Base-by-base conservation (phyloP, 2,797 vertebrate genomes). In the Micrastur ruficollis region DNA sequence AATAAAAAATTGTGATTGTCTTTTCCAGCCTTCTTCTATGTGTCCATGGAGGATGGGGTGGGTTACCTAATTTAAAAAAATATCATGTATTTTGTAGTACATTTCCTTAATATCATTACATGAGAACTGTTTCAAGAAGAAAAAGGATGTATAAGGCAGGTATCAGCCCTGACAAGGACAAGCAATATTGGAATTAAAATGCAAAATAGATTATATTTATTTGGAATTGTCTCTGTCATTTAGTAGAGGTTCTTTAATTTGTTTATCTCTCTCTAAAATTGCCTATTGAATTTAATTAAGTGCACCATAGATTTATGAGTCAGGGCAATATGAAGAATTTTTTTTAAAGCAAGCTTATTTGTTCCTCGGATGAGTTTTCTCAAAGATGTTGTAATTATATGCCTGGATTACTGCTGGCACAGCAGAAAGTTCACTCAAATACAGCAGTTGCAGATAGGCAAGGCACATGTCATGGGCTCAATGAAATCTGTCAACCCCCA, bases 201-300 rank as follows among this genome's bases (percentile, higher is more conserved):
- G 91, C 79, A 83, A 94, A 93, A 96, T 79, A 34, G 50, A 55
- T 97, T 90, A 91, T 70, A 70, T 91, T 95, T 92, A 93, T 96
- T 95, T 95, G 81, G 84, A 96, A 81, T 89, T 94, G 89, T 86
- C 68, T 78, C 58, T 91, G 49, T 91, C 86, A 75, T 96, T 95
- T 93, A 92, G 75, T 75, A 86, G 75, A 89, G 55, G 34, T 83
- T 96, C 75, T 83, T 93, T 93, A 95, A 96, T 97, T 95, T 96
- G 93, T 95, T 97, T 96, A 81, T 95, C 81, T 95, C 92, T 94
- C 61, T 31, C 66, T 90, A 91, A 93, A 94, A 95, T 86, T 92
- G 81, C 62, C 50, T 93, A 88, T 93, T 96, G 95, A 95, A 96
- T 96, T 97, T 93, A 96, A 97, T 96, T 94, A 93, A 97, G 95